Evolutionary conservation across 2,113 vertebrate species (phyloP).

Genomic region (Myxocyprinus asiaticus): DNA sequence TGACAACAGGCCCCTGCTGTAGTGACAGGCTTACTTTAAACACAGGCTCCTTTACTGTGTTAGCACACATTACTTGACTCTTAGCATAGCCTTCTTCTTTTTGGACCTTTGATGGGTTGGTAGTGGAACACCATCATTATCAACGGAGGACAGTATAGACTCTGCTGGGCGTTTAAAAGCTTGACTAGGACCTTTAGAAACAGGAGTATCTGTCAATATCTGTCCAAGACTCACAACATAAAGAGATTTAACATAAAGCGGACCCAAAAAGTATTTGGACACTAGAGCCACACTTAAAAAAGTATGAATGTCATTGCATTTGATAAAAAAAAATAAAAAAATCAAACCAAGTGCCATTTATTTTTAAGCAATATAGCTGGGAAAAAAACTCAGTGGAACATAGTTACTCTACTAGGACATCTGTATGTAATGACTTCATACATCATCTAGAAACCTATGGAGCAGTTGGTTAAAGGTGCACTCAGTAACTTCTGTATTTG

Average conservation of each 20-base stretch:
- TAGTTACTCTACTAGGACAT: no score
- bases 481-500: no score
- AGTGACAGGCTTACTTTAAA: slow-evolving; percentile 69
- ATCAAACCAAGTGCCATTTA: no score
- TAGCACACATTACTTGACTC: neutral
- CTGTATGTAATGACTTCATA: no score
- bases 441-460: no score
- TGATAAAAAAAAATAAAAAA: no score
- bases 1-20: slow-evolving; percentile 54
- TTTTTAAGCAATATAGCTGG: no score
- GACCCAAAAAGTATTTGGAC: no score
- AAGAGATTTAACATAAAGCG: neutral
- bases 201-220: neutral
- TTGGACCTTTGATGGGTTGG: slow-evolving; percentile 1
- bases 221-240: neutral
- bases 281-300: no score
- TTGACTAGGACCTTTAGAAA: slow-evolving; percentile 1
- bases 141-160: neutral
- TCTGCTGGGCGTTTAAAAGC: neutral
- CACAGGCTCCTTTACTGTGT: slow-evolving; percentile 42
- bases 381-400: no score
- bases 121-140: neutral
- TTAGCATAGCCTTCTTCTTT: neutral
- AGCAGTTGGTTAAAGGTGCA: no score
- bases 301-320: no score